These are phyloP conservation scores for Sinocyclocheilus maitianheensis DNA, from an alignment of 2,113 vertebrate genomes.

Conservation along the genomic window DNA sequence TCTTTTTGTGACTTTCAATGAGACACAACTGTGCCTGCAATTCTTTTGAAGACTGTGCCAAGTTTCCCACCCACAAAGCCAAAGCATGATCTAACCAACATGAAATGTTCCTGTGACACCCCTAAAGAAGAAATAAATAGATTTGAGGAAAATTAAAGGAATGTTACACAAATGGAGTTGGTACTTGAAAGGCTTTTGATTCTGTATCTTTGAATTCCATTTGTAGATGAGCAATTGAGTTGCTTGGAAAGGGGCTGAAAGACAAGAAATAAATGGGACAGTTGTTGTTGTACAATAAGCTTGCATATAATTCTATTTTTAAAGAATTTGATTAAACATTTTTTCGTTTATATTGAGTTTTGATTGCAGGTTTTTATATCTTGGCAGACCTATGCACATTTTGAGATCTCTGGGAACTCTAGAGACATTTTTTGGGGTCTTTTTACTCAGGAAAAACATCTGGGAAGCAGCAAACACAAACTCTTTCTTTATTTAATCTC, in stretches of 20 bases:
- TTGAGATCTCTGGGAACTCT: not conserved
- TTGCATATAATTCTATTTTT: not conserved
- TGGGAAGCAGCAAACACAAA: not conserved
- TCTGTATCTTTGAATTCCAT: not conserved
- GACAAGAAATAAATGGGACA: not conserved
- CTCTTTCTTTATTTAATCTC: not conserved
- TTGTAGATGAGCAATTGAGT: not conserved
- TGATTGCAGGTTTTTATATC: not conserved
- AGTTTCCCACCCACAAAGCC: conserved; percentile 40
- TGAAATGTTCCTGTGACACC: conserved; percentile 9
- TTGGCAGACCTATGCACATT: not conserved
- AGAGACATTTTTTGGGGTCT: not conserved
- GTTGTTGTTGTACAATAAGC: not conserved
- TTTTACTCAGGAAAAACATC: not conserved
- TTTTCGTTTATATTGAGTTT: not conserved
- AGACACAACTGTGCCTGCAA: conserved; percentile 29
- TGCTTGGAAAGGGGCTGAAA: not conserved
- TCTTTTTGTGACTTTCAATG: conserved; percentile 39
- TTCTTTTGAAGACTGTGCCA: conserved; percentile 43
- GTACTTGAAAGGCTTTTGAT: not conserved
- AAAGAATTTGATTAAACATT: not conserved
- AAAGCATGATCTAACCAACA: conserved; percentile 1
- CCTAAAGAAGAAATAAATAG: conserved; percentile 25
- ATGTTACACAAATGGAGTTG: not conserved
- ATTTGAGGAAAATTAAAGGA: conserved; percentile 13